These are phyloP conservation scores for Melanotaenia maccullochi DNA, from an alignment of 2,797 vertebrate species.

Conservation along the genomic window DNA sequence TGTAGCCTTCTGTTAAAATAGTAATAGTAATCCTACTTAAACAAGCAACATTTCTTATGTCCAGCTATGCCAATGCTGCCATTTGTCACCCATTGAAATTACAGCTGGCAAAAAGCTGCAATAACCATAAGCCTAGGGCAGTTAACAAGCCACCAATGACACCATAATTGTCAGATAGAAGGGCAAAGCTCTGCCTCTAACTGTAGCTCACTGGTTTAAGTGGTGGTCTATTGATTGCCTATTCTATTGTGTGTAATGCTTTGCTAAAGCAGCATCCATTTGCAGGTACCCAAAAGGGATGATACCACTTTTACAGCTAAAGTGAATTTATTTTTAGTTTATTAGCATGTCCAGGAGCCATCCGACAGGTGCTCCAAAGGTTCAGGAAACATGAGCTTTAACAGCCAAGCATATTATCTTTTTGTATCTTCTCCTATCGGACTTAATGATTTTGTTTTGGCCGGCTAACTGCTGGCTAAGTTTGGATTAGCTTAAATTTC, in stretches of 20 bases:
- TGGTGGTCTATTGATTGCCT: constrained; percentile 58
- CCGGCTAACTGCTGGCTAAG: not conserved
- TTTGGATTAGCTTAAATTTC: not conserved
- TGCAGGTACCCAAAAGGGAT: constrained; percentile 17
- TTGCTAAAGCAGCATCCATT: constrained; percentile 26
- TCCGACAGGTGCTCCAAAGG: not conserved
- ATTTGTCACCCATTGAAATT: constrained; percentile 37
- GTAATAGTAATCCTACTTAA: not conserved
- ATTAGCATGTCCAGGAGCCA: constrained; percentile 24
- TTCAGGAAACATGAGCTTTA: not conserved
- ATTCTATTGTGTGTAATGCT: constrained; percentile 36
- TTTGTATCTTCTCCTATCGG: not conserved
- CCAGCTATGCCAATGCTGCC: not conserved
- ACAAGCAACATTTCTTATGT: not conserved
- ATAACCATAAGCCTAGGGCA: constrained; percentile 19
- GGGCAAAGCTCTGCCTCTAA: constrained; percentile 37
- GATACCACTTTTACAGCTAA: constrained; percentile 14
- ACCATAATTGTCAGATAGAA: constrained; percentile 52
- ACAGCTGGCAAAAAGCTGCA: constrained; percentile 31
- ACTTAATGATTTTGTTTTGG: not conserved
- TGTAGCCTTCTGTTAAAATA: not conserved
- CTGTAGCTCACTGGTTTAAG: constrained; percentile 48
- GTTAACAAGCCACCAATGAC: constrained; percentile 57
- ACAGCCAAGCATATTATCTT: not conserved
- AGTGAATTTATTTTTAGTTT: constrained; percentile 10